Evolutionary conservation across 2,113 vertebrate genomes (phyloP).

Genomic region (Hippocampus barbouri): DNA sequence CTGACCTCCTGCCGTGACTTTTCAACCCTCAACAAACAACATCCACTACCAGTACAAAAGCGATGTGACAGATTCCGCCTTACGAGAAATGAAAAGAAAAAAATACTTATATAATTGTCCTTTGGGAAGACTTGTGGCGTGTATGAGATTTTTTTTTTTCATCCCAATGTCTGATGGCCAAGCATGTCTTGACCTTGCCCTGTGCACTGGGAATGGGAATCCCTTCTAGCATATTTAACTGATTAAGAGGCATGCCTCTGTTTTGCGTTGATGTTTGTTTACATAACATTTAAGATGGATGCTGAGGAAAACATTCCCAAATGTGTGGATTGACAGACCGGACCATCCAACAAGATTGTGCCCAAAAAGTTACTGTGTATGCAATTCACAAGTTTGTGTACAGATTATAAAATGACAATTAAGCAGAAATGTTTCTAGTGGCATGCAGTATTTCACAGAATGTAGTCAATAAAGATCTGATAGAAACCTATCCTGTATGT

Average conservation of each 20-base stretch:
- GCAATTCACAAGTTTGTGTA: slow-evolving; percentile 36
- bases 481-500: slow-evolving; percentile 11
- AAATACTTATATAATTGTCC: background rate
- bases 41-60: background rate
- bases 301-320: background rate
- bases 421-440: slow-evolving; percentile 33
- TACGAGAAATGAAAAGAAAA: background rate
- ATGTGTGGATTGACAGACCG: background rate
- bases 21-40: background rate
- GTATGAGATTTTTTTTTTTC: background rate
- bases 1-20: background rate
- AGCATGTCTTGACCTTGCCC: background rate
- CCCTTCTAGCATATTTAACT: background rate
- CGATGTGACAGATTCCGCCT: background rate
- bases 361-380: slow-evolving; percentile 4
- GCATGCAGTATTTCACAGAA: slow-evolving; percentile 41
- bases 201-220: background rate
- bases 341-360: background rate
- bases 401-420: slow-evolving; percentile 30
- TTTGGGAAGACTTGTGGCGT: background rate
- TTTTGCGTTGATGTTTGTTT: slow-evolving; percentile 10
- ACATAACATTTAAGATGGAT: background rate
- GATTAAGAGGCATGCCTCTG: background rate
- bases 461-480: slow-evolving; percentile 50
- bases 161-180: background rate